Base-by-base conservation (phyloP, 2,797 vertebrate genomes). In the Menidia menidia region DNA sequence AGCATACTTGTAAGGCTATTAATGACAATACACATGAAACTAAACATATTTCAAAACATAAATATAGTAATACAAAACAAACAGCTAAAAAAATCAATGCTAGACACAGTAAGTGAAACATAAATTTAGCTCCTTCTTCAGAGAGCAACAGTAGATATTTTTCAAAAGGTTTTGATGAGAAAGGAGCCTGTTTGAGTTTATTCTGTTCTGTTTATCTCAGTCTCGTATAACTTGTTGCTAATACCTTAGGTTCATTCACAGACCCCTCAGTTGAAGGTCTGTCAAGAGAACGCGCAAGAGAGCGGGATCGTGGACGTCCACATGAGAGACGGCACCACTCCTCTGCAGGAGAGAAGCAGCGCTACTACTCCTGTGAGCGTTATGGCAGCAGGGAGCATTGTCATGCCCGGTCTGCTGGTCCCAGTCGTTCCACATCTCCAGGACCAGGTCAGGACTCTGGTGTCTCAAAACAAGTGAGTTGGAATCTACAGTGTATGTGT, bases 301-400 rank as follows among this genome's bases (percentile, higher is more conserved):
- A 96, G 78, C 95, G 95, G 47, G 96, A 97, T 55, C 95, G 97
- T 0, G 95, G 97, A n/a, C 94, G 97, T 15, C 96, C 97, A 14
- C 96, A 98, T 2, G 97, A 99, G 88, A 94, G 97, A 82, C 95
- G 96, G 87, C 96, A 97, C 54, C 97, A 97, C 1, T 96, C 97
- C 0, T 96, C 96, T 0, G 97, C 96, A 0, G 92, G 89, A 0
- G 97, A 97, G 88, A 98, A 97, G 89, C 97, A 98, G 79, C 96
- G 97, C 30, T 98, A 97, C 90, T 99, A 97, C 84, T 99, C 98
- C 43, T 98, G 97, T 0, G 98, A 99, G 82, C 96, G 96, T 48
- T 98, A 97, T 0, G 95, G 97, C 80, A 94, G 94, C 92, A 93
- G 95, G n/a, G 97, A 99, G 69, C 94, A 91, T 30, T 87, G 86